Evolutionary conservation across 2,888 invertebrate genomes (phyloP).

Genomic region (Sylvicola fuscatus): DNA sequence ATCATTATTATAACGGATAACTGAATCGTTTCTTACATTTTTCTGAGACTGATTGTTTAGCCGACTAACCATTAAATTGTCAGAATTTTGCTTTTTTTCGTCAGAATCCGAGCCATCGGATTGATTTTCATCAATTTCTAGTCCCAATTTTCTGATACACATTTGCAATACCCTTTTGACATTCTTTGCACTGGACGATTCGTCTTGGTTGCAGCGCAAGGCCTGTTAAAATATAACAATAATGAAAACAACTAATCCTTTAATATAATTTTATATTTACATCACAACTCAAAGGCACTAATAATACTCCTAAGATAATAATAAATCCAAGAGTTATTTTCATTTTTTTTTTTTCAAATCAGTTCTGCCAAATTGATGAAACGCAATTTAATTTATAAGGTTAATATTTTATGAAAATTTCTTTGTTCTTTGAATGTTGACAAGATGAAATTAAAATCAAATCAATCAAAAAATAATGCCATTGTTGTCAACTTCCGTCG

Average conservation of each 20-base stretch:
- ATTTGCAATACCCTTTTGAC: conserved; percentile 33
- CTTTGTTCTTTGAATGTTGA: too few relatives aligned
- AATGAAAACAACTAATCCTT: background rate
- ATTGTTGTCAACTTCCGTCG: background rate
- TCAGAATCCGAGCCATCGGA: conserved; percentile 20
- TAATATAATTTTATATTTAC: background rate
- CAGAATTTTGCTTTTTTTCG: conserved; percentile 1
- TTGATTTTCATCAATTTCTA: conserved; percentile 15
- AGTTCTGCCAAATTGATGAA: too few relatives aligned
- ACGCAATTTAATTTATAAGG: too few relatives aligned
- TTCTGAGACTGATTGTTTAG: too few relatives aligned
- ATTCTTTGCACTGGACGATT: conserved; percentile 35
- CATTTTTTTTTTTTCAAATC: too few relatives aligned
- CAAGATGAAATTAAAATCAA: background rate
- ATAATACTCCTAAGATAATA: too few relatives aligned
- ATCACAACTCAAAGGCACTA: too few relatives aligned
- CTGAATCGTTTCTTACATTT: too few relatives aligned
- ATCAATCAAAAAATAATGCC: background rate
- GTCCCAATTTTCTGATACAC: conserved; percentile 28
- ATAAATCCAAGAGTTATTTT: too few relatives aligned
- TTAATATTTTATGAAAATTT: too few relatives aligned
- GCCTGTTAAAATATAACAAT: conserved; percentile 23
- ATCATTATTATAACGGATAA: too few relatives aligned
- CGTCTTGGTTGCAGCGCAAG: conserved; percentile 35
- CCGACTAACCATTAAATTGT: too few relatives aligned